Base-by-base conservation (phyloP, 2,113 vertebrate species). In the Marmota flaviventris region DNA sequence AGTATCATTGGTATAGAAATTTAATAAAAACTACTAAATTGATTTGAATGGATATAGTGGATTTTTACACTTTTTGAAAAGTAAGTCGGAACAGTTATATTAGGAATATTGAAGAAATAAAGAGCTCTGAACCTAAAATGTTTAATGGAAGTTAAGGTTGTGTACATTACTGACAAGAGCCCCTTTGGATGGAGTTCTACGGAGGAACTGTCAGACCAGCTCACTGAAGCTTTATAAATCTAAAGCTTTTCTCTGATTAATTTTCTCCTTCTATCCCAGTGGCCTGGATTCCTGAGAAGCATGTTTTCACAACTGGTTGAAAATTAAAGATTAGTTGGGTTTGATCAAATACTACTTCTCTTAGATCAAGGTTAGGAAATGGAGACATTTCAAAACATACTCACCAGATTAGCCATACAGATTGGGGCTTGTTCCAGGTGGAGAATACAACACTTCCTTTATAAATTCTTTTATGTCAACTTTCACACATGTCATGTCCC, bases 231-330 rank as follows among this genome's bases (percentile, higher is more conserved):
- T 75, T 87, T 70, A 72, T 56, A 78, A 51, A 48, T 72, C 61
- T 69, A 87, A 94, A 83, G 75, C 67, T 96, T 92, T 58, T 67
- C 8, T 58, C 51, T 95, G 82, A 58, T 45, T 91, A 91, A 91
- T 94, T 95, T 94, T 48, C 61, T 85, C 22, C 45, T 45, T 94
- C 72, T 94, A 87, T 95, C 94, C 24, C 88, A 98, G 97, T 0
- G 8, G 83, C 89, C 97, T 97, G 94, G 6, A 88, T 97, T 97
- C 96, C 90, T 93, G 86, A 97, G 94, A 94, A 83, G 25, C n/a
- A 65, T 97, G 95, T 98, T 98, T 98, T 96, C 37, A 98, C 97
- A 98, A 98, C 96, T 98, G 92, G 75, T 79, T 98, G 88, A 85
- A 98, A 97, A 82, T 92, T 85, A 97, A 78, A 98, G 84, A 97